Percentiles rank a stretch among this genome's conserved stretches.
These are phyloP conservation scores for Chelon labrosus DNA, from an alignment of 2,797 vertebrate genomes.

Conservation along the genomic window DNA sequence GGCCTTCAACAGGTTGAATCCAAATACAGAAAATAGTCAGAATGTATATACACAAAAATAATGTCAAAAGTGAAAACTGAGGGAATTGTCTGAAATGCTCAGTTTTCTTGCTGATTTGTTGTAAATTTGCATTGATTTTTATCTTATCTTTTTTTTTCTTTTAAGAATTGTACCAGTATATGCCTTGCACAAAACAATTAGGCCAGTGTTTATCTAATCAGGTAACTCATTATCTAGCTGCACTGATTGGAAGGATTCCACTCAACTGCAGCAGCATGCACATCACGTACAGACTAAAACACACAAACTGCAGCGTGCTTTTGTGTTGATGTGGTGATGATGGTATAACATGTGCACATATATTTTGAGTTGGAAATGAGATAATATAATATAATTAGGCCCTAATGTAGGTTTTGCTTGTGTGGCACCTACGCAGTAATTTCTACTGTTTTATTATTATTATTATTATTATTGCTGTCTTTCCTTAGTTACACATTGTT, in stretches of 20 bases:
- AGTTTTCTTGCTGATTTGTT: neutral
- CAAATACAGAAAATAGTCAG: too few relatives aligned
- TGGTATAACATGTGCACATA: neutral
- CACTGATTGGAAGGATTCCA: constrained; percentile 8
- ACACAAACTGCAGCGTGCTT: neutral
- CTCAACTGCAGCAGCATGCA: neutral
- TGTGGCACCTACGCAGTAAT: too few relatives aligned
- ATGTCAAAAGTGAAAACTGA: too few relatives aligned
- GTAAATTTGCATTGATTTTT: neutral
- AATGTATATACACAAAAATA: too few relatives aligned
- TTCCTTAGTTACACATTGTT: constrained; percentile 3
- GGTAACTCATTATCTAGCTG: constrained; percentile 33
- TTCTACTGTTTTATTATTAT: too few relatives aligned
- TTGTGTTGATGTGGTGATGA: constrained; percentile 2
- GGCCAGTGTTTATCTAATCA: constrained; percentile 36
- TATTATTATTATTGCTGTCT: too few relatives aligned
- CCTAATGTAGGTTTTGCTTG: neutral
- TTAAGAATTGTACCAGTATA: neutral
- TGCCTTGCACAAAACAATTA: constrained; percentile 42
- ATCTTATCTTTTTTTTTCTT: constrained; percentile 10
- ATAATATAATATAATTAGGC: neutral
- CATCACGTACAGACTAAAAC: neutral
- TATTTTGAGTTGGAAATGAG: neutral
- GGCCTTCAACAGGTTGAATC: too few relatives aligned
- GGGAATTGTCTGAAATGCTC: too few relatives aligned